Conservation (phyloP, 2,113 vertebrate genomes). For the Hiodon tergisus region DNA sequence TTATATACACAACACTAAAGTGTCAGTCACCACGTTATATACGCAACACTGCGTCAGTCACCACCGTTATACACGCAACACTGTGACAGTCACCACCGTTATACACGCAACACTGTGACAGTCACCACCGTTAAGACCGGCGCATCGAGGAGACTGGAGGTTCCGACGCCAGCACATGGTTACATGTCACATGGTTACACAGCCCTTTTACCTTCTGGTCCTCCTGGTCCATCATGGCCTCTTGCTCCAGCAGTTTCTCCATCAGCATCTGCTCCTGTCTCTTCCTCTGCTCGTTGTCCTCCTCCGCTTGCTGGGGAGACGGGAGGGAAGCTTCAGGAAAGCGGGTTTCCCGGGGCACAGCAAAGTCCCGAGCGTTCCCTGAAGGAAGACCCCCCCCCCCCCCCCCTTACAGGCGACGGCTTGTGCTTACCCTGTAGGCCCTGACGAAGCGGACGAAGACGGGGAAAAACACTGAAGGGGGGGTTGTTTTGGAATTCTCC, state of each 20-base stretch:
- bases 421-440: constrained; percentile 79
- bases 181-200: too few species aligned
- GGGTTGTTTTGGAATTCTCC: constrained; percentile 92
- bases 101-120: too few species aligned
- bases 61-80: too few species aligned
- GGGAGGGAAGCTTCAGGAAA: not conserved
- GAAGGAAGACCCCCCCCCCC: not conserved
- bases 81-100: too few species aligned
- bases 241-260: constrained; percentile 90
- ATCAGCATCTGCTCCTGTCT: constrained; percentile 89
- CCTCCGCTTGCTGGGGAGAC: constrained; percentile 76
- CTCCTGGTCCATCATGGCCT: constrained; percentile 82
- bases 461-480: constrained; percentile 91
- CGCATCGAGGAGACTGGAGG: too few species aligned
- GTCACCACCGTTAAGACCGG: too few species aligned
- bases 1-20: too few species aligned
- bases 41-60: too few species aligned
- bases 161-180: too few species aligned
- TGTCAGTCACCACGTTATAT: too few species aligned
- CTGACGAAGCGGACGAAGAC: constrained; percentile 96
- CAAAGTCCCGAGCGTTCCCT: not conserved
- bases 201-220: constrained; percentile 68
- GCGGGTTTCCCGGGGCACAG: not conserved
- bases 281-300: constrained; percentile 87
- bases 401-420: too few species aligned